These are phyloP conservation scores for Xenus cinereus DNA, from an alignment of 2,113 vertebrate genomes.

Conservation along the genomic window DNA sequence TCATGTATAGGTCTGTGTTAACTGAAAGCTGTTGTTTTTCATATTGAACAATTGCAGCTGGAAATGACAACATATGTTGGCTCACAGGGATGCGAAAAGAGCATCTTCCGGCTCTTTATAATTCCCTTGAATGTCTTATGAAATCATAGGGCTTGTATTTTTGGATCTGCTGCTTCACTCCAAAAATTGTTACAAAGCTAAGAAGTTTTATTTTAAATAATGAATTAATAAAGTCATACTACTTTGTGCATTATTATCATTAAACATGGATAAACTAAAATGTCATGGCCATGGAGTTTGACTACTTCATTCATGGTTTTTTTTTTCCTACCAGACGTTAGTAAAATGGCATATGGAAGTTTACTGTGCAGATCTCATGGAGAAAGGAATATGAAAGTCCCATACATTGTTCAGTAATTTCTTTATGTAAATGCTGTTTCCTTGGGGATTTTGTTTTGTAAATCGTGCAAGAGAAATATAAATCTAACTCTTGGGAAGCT, in stretches of 20 bases:
- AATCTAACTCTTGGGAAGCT: not conserved
- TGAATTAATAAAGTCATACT: not conserved
- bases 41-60: not conserved
- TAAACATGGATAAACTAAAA: not conserved
- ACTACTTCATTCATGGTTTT: not conserved
- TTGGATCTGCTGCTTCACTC: not conserved
- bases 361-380: not conserved
- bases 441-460: not conserved
- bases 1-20: not conserved
- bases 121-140: not conserved
- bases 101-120: not conserved
- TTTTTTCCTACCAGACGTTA: not conserved
- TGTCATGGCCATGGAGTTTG: not conserved
- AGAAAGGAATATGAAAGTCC: not conserved
- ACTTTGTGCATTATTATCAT: not conserved
- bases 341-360: not conserved
- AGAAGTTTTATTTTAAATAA: not conserved
- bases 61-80: not conserved
- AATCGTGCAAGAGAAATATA: not conserved
- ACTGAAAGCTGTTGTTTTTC: conserved; percentile 4
- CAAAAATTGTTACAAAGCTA: not conserved
- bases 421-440: not conserved
- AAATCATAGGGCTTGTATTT: not conserved
- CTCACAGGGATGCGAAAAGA: not conserved
- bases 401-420: not conserved